Percentiles rank a stretch among this genome's conserved stretches.
phyloP scores from a whole-genome alignment of 2,113 vertebrate genomes.

The Trogon melanurus region DNA sequence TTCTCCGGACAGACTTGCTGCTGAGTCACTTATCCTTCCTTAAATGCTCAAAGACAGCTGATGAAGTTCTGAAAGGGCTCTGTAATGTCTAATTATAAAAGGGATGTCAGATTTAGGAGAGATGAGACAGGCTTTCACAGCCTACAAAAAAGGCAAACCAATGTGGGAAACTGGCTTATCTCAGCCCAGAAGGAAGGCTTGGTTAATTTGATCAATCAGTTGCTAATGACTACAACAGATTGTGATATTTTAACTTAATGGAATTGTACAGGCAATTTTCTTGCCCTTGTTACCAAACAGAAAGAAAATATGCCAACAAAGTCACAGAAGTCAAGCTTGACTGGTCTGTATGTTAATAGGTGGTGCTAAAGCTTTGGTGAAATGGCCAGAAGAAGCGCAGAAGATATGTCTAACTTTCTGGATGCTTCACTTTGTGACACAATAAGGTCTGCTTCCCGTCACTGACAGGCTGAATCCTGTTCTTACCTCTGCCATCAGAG shows the following conservation, averaged over 20 bases:
- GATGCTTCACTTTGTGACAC: neutral
- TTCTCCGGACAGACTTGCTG: neutral
- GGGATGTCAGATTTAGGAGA: conserved; percentile 31
- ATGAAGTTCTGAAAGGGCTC: conserved; percentile 33
- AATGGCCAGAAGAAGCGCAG: neutral
- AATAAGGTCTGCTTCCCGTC: neutral
- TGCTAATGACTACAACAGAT: conserved; percentile 24
- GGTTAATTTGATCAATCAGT: conserved; percentile 33
- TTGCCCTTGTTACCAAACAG: conserved; percentile 12
- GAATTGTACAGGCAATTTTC: conserved; percentile 35
- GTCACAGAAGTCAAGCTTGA: conserved; percentile 3
- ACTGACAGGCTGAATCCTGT: neutral
- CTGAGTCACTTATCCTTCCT: neutral
- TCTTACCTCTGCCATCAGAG: too few relatives aligned
- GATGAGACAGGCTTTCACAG: conserved; percentile 35
- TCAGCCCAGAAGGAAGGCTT: conserved; percentile 18
- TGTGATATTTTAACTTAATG: conserved; percentile 46
- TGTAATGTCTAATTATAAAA: conserved; percentile 17
- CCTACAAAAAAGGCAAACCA: conserved; percentile 15
- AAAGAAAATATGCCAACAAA: conserved; percentile 35
- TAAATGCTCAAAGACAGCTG: conserved; percentile 17
- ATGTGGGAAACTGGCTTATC: conserved; percentile 24
- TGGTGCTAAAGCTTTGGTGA: neutral
- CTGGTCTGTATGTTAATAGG: neutral
- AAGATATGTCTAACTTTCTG: neutral